Evolutionary conservation across 2,797 vertebrate species (phyloP).

Genomic region (Rachycentron canadum): DNA sequence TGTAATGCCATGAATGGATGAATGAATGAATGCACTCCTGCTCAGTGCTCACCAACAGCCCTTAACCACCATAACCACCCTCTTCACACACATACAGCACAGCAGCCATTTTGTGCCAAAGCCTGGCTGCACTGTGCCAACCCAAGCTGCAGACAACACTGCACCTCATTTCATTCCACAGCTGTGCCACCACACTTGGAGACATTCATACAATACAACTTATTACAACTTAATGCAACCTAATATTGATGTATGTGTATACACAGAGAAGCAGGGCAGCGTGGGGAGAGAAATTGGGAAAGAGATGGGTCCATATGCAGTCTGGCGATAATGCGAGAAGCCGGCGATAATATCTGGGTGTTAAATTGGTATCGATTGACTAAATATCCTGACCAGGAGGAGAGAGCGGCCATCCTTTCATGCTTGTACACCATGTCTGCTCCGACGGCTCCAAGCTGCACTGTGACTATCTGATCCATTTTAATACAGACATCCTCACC

Average conservation of each 20-base stretch:
- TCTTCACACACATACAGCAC: slow-evolving; percentile 50
- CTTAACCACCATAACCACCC: slow-evolving; percentile 55
- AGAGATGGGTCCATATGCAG: slow-evolving; percentile 77
- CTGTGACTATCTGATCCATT: slow-evolving; percentile 81
- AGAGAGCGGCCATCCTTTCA: slow-evolving; percentile 74
- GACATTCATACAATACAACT: slow-evolving; percentile 69
- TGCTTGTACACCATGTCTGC: slow-evolving; percentile 69
- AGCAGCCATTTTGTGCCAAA: slow-evolving; percentile 78
- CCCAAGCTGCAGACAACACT: slow-evolving; percentile 31
- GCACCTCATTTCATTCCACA: slow-evolving; percentile 72
- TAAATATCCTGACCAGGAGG: slow-evolving; percentile 80
- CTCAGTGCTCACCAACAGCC: slow-evolving; percentile 40
- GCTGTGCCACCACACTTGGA: slow-evolving; percentile 68
- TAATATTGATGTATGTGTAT: slow-evolving; percentile 80
- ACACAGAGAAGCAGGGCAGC: slow-evolving; percentile 57
- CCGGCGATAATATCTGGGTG: slow-evolving; percentile 78
- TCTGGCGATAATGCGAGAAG: slow-evolving; percentile 76
- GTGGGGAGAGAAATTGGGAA: slow-evolving; percentile 62
- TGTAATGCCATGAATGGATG: slow-evolving; percentile 53
- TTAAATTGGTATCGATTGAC: slow-evolving; percentile 84
- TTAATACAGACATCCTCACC: slow-evolving; percentile 75
- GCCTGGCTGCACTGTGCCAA: slow-evolving; percentile 42
- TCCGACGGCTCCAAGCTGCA: slow-evolving; percentile 67
- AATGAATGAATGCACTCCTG: slow-evolving; percentile 32
- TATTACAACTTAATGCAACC: slow-evolving; percentile 76